Base-by-base conservation (phyloP, 2,113 vertebrate species). In the Alaudala cheleensis region DNA sequence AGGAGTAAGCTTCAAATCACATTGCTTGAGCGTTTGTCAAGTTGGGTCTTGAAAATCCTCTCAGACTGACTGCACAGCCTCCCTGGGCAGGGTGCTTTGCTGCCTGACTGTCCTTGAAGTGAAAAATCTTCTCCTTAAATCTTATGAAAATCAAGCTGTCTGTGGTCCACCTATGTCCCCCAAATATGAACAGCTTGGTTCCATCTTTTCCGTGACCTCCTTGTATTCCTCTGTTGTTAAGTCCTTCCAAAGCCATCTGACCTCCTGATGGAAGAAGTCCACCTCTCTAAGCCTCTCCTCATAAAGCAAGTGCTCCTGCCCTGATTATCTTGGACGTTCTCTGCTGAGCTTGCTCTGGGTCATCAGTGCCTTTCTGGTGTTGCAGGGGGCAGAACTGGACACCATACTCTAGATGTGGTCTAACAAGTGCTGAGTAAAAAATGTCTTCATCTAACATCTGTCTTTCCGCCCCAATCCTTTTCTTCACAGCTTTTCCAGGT, bases 351-450 rank as follows among this genome's bases (percentile, higher is more conserved):
- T 3, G 1, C 31, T 49, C 45, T 51, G 26, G 24, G 20, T 61
- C 64, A 40, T 44, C 0, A 0, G 12, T 56, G 40, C 8, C 54
- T 62, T 77, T 72, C 54, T 72, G 42, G 17, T 57, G 8, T 16
- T 45, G 25, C 13, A 9, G 24, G 20, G 9, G 6, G 3, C 1
- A 69, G 53, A 72, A 33, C 40, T 83, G 42, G 31, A 70, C 12
- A 10, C 8, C 28, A 10, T 26, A 74, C 24, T 44, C 19, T 37
- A 79, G 34, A 22, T 44, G 11, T 25, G 11, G 13, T 40, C 34
- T 64, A 81, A 26, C 9, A 39, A 86, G 37, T 44, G 20, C 40
- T 56, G 54, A 77, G 8, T 70, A 56, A 88, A 84, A 60, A 9
- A 4, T 71, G 58, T 45, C 47, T 64, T 87, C 33, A 70, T 64